phyloP scores from a whole-genome alignment of 2,797 vertebrate genomes.

The Pantherophis alleghaniensis region DNA sequence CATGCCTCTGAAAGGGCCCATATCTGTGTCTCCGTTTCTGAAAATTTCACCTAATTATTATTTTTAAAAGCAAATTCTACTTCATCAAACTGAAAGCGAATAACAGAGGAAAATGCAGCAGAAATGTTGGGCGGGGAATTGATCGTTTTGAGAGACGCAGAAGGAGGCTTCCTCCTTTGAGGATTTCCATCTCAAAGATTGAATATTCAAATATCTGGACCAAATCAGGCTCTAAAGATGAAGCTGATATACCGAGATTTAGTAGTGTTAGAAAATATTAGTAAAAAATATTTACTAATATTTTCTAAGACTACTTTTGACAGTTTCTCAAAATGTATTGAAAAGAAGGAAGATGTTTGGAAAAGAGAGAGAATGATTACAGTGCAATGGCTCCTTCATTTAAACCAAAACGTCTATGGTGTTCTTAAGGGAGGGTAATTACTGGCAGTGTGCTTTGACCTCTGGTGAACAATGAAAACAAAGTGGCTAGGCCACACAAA shows the following conservation, averaged over 20 bases:
- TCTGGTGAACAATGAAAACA: constrained; percentile 19
- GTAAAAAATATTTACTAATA: too few species aligned
- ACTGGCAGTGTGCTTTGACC: constrained; percentile 22
- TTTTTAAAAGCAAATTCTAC: not conserved
- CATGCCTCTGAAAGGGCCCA: not conserved
- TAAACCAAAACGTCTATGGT: not conserved
- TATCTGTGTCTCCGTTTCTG: not conserved
- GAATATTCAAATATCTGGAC: not conserved
- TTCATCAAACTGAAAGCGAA: not conserved
- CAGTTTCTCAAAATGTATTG: not conserved
- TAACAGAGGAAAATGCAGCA: not conserved
- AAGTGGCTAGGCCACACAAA: constrained; percentile 15
- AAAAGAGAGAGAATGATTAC: not conserved
- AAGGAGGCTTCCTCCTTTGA: not conserved
- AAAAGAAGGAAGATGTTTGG: not conserved
- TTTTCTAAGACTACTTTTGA: not conserved
- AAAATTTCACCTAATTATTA: not conserved
- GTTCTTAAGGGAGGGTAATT: constrained; percentile 7
- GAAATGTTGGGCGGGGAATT: not conserved
- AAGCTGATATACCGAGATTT: not conserved
- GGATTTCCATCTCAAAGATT: not conserved
- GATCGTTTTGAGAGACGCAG: not conserved
- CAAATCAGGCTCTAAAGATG: not conserved
- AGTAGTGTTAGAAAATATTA: too few species aligned
- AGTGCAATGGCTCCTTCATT: not conserved